phyloP scores from a whole-genome alignment of 2,797 vertebrate species.

The Anabacerthia variegaticeps region DNA sequence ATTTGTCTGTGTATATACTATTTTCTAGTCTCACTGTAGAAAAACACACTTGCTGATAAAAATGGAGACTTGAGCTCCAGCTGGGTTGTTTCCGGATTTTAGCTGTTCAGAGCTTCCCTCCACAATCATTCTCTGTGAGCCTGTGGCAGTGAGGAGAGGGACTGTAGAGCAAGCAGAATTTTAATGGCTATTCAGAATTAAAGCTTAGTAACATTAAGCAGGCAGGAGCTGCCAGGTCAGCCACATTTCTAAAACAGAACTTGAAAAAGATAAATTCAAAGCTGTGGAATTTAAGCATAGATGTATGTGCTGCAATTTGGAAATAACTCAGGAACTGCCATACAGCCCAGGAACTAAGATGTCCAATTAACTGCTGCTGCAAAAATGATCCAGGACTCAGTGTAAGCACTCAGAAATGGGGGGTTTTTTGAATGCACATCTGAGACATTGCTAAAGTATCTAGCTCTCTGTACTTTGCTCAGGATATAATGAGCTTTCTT shows the following conservation, averaged over 20 bases:
- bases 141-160: constrained; percentile 9
- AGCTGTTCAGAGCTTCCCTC: background rate
- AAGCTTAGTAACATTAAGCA: constrained; percentile 50
- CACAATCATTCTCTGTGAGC: background rate
- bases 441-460: background rate
- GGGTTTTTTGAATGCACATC: background rate
- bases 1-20: background rate
- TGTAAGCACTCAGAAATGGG: background rate
- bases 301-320: background rate
- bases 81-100: background rate
- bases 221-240: constrained; percentile 49
- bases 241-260: constrained; percentile 43
- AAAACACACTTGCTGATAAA: background rate
- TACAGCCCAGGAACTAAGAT: background rate
- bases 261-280: constrained; percentile 61
- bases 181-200: constrained; percentile 61
- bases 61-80: background rate
- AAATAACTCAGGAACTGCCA: constrained; percentile 8
- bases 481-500: background rate
- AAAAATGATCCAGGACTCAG: background rate
- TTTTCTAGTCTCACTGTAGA: background rate
- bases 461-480: background rate
- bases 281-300: constrained; percentile 31
- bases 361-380: constrained; percentile 9
- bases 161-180: constrained; percentile 41